Base-by-base conservation (phyloP, 2,888 invertebrate species). In the Phortica okadai region DNA sequence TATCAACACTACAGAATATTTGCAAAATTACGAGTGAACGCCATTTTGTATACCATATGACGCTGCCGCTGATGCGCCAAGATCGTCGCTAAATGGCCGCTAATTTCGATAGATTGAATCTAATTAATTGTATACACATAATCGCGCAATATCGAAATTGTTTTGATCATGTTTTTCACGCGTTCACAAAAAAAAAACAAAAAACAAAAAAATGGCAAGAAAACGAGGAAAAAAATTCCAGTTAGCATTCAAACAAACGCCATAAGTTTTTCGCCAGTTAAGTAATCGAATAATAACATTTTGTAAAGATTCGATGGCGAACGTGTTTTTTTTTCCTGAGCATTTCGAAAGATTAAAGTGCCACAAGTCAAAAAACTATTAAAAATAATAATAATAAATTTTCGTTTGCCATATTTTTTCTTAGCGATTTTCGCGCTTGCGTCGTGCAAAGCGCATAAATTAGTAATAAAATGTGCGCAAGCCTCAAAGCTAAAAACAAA, bases 101-200 rank as follows among this genome's bases (percentile, higher is more conserved):
- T 82, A 83, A 87, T 83, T 83, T 80, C 79, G 77, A 81, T 86
- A 81, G 79, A 87, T 88, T 87, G 88, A 82, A 83, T 80, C 80
- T 84, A 83, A 83, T 84, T 84, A 84, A 84, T 81, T 83, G 81
- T 82, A 78, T 80, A 77, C 80, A 74, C 73, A 79, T 73, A 75
- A 77, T 74, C 56, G 59, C 41, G 14, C 72, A 70, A 72, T 54
- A 41, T 72, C 21, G n/a, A 62, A 62, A 62, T 54, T 54, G 44
- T 56, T 56, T 56, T n/a, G n/a, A 1, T 56, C 16, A 33, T 33
- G 7, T 56, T 56, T 56, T 56, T 56, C 56, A 56, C 56, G n/a
- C 56, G 33, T 33, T 33, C 33, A 33, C 33, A 21, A 21, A 21
- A 21, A 21, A 21, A 21, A 21, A 21, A 21, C 21, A 21, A 21